Conservation (phyloP, 2,888 invertebrate genomes). For the Ichneumon xanthorius region DNA sequence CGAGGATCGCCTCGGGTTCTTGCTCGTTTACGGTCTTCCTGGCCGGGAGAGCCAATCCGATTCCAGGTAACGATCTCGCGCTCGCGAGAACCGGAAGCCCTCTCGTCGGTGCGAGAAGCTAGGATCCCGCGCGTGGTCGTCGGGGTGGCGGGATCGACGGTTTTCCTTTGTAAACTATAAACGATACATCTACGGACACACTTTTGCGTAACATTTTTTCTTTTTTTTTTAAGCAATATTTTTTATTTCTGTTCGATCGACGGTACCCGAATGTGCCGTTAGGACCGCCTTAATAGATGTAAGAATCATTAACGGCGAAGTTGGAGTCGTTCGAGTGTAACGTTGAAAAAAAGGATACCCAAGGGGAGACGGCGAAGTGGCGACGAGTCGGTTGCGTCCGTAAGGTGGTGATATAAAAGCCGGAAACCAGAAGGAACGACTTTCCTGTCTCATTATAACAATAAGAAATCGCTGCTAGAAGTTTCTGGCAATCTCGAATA, state of each 20-base stretch:
- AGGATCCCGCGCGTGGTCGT: conserved; percentile 32
- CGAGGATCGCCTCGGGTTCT: conserved; percentile 32
- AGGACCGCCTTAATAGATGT: background rate
- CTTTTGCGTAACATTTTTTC: too few species aligned
- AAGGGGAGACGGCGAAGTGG: background rate
- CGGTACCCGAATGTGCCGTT: background rate
- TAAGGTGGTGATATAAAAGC: conserved; percentile 12
- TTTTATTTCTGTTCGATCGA: too few species aligned
- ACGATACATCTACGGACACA: too few species aligned
- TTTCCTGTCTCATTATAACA: conserved; percentile 15
- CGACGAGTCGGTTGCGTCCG: background rate
- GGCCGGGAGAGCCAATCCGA: conserved; percentile 30
- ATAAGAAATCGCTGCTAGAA: conserved; percentile 5
- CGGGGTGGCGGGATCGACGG: conserved; percentile 16
- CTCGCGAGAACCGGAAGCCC: conserved; percentile 31
- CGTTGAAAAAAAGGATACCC: background rate
- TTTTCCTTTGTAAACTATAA: conserved; percentile 50
- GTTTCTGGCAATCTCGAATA: conserved; percentile 22
- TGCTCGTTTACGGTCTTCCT: conserved; percentile 55
- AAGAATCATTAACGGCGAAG: background rate
- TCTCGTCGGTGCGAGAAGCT: conserved; percentile 26
- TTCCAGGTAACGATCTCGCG: conserved; percentile 38
- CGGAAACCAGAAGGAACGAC: conserved; percentile 3
- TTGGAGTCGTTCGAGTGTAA: background rate
- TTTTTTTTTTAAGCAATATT: too few species aligned